Base-by-base conservation (phyloP, 2,888 invertebrate genomes). In the Folsomia manolachei region DNA sequence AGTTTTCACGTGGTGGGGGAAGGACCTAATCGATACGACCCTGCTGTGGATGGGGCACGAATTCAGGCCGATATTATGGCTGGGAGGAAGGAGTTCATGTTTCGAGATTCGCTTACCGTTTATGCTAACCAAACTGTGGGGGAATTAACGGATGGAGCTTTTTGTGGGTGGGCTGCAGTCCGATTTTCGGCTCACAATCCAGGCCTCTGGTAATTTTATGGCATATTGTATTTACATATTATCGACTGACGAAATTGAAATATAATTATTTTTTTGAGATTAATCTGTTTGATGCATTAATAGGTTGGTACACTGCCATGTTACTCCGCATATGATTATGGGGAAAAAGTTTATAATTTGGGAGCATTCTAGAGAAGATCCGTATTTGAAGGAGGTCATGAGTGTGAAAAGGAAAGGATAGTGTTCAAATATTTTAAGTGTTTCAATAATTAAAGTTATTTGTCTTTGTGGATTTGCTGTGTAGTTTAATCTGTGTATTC, bases 281-380 rank as follows among this genome's bases (percentile, higher is more conserved):
- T 39, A 14, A 14, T 52, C 18, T 52, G 11, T 52, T 14, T 14
- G 18, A n/a, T n/a, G n/a, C n/a, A n/a, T n/a, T n/a, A n/a, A n/a
- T n/a, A n/a, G n/a, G n/a, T n/a, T n/a, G n/a, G n/a, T n/a, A 23
- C 77, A 77, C 63, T 77, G 77, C 63, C 77, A 77, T 26, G 72
- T 77, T 9, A 77, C 77, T 25, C 70, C 73, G 0, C 77, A 77
- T 61, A 63, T 75, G 63, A 69, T 77, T 1, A 75, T 77, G 75
- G 77, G 77, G 1, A 77, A 77, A 23, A 69, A 75, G 21, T 75
- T 75, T 63, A 71, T 77, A 0, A 70, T 77, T 19, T 77, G 73
- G 73, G 77, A 77, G 27, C 77, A 77, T 69, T 27, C 68, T 9
- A 21, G 25, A 27, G 69, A 73, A 0, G 73, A 77, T 66, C 77